Percentiles rank a stretch among this genome's conserved stretches.
phyloP scores from a whole-genome alignment of 2,113 vertebrate genomes.

The Reinhardtius hippoglossoides region DNA sequence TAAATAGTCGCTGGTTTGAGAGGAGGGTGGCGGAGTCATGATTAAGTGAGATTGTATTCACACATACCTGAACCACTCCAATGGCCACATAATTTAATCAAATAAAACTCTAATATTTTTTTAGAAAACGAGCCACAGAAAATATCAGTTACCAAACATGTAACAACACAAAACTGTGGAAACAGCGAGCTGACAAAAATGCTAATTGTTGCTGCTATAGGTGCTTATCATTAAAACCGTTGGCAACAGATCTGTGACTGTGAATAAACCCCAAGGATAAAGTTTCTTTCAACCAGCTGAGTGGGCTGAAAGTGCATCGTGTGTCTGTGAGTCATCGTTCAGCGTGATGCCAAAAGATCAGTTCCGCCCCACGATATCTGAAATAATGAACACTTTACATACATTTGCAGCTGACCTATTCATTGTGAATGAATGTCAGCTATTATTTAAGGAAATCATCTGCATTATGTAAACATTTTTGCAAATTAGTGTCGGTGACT shows the following conservation, averaged over 20 bases:
- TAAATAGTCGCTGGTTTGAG: conserved; percentile 30
- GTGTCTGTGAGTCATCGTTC: conserved; percentile 22
- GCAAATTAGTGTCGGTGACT: conserved; percentile 71
- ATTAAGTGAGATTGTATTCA: conserved; percentile 43
- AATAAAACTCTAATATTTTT: background rate
- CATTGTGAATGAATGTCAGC: conserved; percentile 64
- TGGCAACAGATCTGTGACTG: background rate
- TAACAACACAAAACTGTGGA: background rate
- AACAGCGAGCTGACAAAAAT: background rate
- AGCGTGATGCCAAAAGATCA: conserved; percentile 20
- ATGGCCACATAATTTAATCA: background rate
- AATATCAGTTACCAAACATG: background rate
- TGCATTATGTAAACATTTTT: conserved; percentile 74
- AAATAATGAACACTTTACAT: conserved; percentile 66
- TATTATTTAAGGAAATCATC: conserved; percentile 29
- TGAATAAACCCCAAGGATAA: conserved; percentile 41
- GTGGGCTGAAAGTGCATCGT: conserved; percentile 39
- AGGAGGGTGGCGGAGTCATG: conserved; percentile 29
- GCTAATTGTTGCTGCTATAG: background rate
- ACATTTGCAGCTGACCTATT: conserved; percentile 62
- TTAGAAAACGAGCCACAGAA: background rate
- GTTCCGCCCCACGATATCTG: conserved; percentile 38
- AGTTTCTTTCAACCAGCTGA: conserved; percentile 50
- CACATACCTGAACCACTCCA: background rate
- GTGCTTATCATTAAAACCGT: background rate